A percentile compares a stretch with the other conserved stretches of the same genome.
phyloP scores from a whole-genome alignment of 2,888 invertebrate genomes.

The Harmothoe impar region DNA sequence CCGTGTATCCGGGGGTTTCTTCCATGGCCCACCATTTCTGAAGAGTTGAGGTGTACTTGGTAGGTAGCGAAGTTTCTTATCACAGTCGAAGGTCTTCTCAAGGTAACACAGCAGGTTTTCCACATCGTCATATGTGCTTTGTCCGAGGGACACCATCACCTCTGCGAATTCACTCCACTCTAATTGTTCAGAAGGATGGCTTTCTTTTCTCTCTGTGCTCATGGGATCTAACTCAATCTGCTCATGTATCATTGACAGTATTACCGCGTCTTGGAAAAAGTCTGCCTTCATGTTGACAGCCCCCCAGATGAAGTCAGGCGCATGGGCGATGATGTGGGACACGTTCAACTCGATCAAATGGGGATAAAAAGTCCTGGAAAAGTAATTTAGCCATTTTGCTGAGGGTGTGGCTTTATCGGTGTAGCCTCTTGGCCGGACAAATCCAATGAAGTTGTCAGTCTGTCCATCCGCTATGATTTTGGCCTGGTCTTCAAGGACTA shows the following conservation, averaged over 20 bases:
- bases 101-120: neutral
- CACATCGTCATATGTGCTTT: neutral
- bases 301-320: too few species aligned
- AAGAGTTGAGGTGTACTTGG: neutral
- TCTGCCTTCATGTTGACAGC: too few species aligned
- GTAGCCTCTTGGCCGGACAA: neutral
- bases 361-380: neutral
- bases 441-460: neutral
- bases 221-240: too few species aligned
- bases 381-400: neutral
- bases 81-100: neutral
- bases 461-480: neutral
- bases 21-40: neutral
- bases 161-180: neutral
- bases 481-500: neutral
- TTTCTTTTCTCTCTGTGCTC: neutral
- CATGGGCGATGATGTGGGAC: neutral
- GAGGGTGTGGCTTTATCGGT: neutral
- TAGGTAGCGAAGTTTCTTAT: neutral
- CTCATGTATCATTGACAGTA: neutral
- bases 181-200: neutral
- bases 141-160: neutral
- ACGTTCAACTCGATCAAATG: neutral
- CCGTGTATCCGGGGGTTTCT: neutral
- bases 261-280: neutral